phyloP scores from a whole-genome alignment of 2,888 invertebrate species.

The Rhamphomyia laevipes region DNA sequence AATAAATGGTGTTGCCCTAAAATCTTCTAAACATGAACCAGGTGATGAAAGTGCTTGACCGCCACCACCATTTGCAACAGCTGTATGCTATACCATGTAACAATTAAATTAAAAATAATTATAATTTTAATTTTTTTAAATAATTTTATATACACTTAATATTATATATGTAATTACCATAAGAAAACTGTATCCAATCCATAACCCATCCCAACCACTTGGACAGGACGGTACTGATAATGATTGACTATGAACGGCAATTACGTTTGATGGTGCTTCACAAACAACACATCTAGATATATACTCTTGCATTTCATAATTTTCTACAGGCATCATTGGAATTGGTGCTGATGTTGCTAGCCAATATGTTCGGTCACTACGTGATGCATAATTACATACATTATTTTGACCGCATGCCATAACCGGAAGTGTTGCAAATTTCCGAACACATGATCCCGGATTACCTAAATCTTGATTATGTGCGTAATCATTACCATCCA shows the following conservation, averaged over 20 bases:
- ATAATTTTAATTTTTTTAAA: background rate
- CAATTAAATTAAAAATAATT: conserved; percentile 1
- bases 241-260: conserved; percentile 92
- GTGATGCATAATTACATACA: conserved; percentile 90
- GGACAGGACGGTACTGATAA: conserved; percentile 78
- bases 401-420: conserved; percentile 90
- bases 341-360: conserved; percentile 79
- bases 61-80: conserved; percentile 92
- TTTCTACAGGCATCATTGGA: conserved; percentile 92
- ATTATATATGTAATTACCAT: conserved; percentile 54
- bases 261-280: conserved; percentile 88
- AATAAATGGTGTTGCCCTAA: conserved; percentile 95
- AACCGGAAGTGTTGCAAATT: conserved; percentile 95
- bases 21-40: conserved; percentile 94
- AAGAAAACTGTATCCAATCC: conserved; percentile 96
- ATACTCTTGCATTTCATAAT: conserved; percentile 65
- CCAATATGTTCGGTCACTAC: conserved; percentile 96
- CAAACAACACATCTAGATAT: conserved; percentile 94
- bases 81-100: conserved; percentile 70
- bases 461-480: conserved; percentile 93
- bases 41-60: conserved; percentile 92
- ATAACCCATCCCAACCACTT: conserved; percentile 74
- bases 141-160: background rate
- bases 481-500: conserved; percentile 93
- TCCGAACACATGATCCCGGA: conserved; percentile 85